phyloP scores from a whole-genome alignment of 2,888 invertebrate species.

The Zhuqinia jingwanae region DNA sequence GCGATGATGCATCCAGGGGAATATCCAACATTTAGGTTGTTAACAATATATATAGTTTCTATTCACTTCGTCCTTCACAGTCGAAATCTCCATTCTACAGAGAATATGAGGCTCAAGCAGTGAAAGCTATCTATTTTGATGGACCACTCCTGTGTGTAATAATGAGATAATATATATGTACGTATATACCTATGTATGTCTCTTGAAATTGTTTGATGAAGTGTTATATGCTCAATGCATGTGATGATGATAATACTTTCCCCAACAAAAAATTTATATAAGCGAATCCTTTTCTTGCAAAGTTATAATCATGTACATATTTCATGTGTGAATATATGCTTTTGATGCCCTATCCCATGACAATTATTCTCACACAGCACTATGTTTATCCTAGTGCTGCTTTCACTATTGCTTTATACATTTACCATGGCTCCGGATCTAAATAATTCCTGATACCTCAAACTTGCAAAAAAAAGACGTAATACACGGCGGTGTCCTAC shows the following conservation, averaged over 20 bases:
- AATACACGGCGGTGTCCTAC: background rate
- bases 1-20: background rate
- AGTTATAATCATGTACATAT: background rate
- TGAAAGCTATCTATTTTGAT: constrained; percentile 51
- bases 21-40: too few relatives aligned
- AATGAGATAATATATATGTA: background rate
- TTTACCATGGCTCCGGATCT: background rate
- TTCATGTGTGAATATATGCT: constrained; percentile 3
- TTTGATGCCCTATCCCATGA: constrained; percentile 26
- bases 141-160: constrained; percentile 21
- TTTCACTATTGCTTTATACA: background rate
- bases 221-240: background rate
- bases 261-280: too few relatives aligned
- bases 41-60: too few relatives aligned
- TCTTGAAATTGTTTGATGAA: too few relatives aligned
- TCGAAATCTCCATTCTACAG: background rate
- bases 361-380: background rate
- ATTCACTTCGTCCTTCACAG: too few relatives aligned
- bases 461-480: background rate
- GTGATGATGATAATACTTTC: too few relatives aligned
- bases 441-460: background rate
- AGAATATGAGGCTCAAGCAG: background rate
- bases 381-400: background rate
- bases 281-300: too few relatives aligned
- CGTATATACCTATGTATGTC: too few relatives aligned